Percentiles rank a stretch among this genome's conserved stretches.
These are phyloP conservation scores for Ligdia adustata DNA, from an alignment of 2,888 invertebrate species.

Conservation along the genomic window DNA sequence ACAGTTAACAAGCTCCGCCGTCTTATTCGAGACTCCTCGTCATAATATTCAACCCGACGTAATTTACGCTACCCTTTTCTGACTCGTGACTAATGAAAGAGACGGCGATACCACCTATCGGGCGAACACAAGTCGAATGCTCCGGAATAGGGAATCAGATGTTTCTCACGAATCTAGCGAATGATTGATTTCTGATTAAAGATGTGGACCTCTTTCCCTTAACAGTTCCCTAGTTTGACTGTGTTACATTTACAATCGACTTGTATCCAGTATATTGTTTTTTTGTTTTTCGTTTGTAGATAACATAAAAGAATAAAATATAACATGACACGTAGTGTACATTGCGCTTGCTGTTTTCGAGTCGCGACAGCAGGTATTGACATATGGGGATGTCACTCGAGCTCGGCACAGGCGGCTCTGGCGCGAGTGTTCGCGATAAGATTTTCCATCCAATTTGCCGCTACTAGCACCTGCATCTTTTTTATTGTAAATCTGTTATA, in stretches of 20 bases:
- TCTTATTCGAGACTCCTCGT: conserved; percentile 45
- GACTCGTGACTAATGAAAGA: conserved; percentile 28
- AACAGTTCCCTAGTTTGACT: conserved; percentile 30
- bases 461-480: conserved; percentile 61
- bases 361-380: conserved; percentile 54
- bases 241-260: conserved; percentile 1
- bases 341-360: conserved; percentile 22
- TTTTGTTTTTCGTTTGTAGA: background rate
- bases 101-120: conserved; percentile 28
- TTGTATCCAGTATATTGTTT: conserved; percentile 4
- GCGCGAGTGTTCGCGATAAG: conserved; percentile 39
- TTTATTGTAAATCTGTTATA: conserved; percentile 57
- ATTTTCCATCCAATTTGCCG: conserved; percentile 66
- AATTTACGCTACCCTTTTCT: conserved; percentile 36
- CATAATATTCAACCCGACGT: conserved; percentile 45
- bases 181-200: conserved; percentile 41
- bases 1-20: conserved; percentile 55
- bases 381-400: conserved; percentile 62
- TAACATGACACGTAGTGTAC: background rate
- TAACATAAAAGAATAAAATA: background rate
- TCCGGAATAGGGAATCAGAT: conserved; percentile 34
- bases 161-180: conserved; percentile 38
- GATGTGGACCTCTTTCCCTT: conserved; percentile 30
- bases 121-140: conserved; percentile 27
- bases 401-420: conserved; percentile 38